These are phyloP conservation scores for Kryphioiulus occultus DNA, from an alignment of 2,888 invertebrate genomes.

Conservation along the genomic window DNA sequence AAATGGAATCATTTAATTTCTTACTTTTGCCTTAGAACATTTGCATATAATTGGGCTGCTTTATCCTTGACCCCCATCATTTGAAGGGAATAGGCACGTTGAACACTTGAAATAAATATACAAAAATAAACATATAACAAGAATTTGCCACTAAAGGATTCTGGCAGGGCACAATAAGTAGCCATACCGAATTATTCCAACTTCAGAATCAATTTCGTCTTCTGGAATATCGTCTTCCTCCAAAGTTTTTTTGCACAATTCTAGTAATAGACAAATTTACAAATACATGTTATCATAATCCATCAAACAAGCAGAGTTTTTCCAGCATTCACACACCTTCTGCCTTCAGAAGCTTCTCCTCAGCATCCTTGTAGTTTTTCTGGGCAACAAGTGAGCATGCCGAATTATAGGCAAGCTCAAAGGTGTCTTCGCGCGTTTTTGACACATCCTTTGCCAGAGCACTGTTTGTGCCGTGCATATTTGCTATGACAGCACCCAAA, in stretches of 20 bases:
- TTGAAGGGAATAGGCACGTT: conserved; percentile 88
- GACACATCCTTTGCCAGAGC: conserved; percentile 63
- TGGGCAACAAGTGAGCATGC: conserved; percentile 82
- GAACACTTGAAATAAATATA: conserved; percentile 71
- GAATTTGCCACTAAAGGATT: background rate
- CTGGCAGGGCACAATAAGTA: background rate
- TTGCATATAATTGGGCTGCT: conserved; percentile 81
- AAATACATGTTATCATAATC: background rate
- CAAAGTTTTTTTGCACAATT: conserved; percentile 80
- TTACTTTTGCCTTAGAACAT: conserved; percentile 80
- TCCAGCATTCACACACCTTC: conserved; percentile 66
- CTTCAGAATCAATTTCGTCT: conserved; percentile 93
- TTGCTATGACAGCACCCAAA: conserved; percentile 87
- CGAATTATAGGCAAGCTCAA: conserved; percentile 90
- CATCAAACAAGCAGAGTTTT: too few species aligned
- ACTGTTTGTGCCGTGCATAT: conserved; percentile 48
- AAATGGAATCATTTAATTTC: conserved; percentile 51
- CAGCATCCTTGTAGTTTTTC: conserved; percentile 75
- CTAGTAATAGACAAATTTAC: conserved; percentile 60
- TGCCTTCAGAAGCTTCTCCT: conserved; percentile 79
- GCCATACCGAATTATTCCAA: conserved; percentile 80
- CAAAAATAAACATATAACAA: background rate
- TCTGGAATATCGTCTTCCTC: conserved; percentile 90
- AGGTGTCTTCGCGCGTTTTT: conserved; percentile 72
- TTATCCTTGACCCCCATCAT: conserved; percentile 85